Base-by-base conservation (phyloP, 2,113 vertebrate genomes). In the Chaenocephalus aceratus region DNA sequence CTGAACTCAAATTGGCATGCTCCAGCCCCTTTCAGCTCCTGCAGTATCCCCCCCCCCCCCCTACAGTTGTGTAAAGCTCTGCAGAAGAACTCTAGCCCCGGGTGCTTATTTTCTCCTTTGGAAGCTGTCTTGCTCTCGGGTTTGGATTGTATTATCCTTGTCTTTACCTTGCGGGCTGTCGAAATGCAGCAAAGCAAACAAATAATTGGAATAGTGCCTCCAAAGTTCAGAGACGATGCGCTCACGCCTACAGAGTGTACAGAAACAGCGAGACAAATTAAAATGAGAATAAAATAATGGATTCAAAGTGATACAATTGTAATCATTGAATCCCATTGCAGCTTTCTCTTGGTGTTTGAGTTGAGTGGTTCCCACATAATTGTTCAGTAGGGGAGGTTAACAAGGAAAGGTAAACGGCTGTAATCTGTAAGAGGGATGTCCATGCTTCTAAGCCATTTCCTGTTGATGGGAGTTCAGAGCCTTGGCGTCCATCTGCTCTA, bases 401-500 rank as follows among this genome's bases (percentile, higher is more conserved):
- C 26, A 14, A 57, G 69, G 59, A 45, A 65, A 77, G 68, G 74
- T 75, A 76, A 89, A 68, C 1, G 45, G 10, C 26, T 64, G 60
- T 66, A 56, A 87, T 86, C 60, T 84, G 77, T 44, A 77, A 70
- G 36, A 56, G 30, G 18, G 51, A 70, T 72, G 76, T 61, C 54
- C 72, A 58, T 9, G 51, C 65, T 41, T 61, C 16, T 48, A 36
- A 84, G 59, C 59, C 21, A 62, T 60, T 85, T 79, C 85, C 72
- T 83, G 82, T 75, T 61, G 56, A 36, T 66, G 72, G 78, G 82
- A 77, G 63, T 79, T 83, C 80, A 75, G 63, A 81, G 72, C 67
- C 67, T 71, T 8, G 57, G 44, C 6, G 14, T 83, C 81, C 44
- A 91, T 91, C 89, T 94, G 89, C 74, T 88, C 52, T 69, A 41